Conservation (phyloP, 2,113 vertebrate species). For the Lepisosteus osseus region DNA sequence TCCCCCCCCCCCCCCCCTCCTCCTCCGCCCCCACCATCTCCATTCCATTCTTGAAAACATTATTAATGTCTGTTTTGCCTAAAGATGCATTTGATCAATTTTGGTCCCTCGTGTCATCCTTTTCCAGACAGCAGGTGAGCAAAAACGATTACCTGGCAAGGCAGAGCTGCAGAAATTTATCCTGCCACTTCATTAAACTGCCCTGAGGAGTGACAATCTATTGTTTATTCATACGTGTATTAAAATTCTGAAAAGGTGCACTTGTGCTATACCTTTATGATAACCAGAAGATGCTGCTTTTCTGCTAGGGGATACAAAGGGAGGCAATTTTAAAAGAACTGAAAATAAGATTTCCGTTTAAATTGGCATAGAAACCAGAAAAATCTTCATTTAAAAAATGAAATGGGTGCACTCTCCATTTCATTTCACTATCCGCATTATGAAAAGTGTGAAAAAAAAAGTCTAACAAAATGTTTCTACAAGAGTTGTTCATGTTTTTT, state of each 20-base stretch:
- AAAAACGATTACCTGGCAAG: slow-evolving; percentile 46
- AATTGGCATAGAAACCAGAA: too few relatives aligned
- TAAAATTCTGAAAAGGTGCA: slow-evolving; percentile 62
- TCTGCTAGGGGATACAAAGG: slow-evolving; percentile 56
- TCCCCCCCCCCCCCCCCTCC: not conserved
- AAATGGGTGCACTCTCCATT: too few relatives aligned
- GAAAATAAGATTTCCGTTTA: too few relatives aligned
- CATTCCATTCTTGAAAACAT: slow-evolving; percentile 1
- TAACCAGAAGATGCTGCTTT: slow-evolving; percentile 64
- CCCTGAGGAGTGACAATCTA: slow-evolving; percentile 52
- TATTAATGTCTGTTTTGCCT: slow-evolving; percentile 23
- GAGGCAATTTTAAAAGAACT: slow-evolving; percentile 49
- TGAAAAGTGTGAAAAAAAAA: too few relatives aligned
- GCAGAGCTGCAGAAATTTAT: slow-evolving; percentile 50
- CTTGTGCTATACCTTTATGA: slow-evolving; percentile 54
- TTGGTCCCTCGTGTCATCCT: slow-evolving; percentile 34
- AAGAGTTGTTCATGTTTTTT: too few relatives aligned
- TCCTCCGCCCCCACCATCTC: not conserved
- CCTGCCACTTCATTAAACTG: slow-evolving; percentile 51
- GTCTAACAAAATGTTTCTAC: too few relatives aligned
- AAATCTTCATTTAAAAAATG: too few relatives aligned
- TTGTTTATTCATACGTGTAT: slow-evolving; percentile 66
- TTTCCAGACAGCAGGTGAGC: slow-evolving; percentile 56
- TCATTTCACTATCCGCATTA: too few relatives aligned
- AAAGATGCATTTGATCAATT: slow-evolving; percentile 48